Conservation (phyloP, 2,797 vertebrate species). For the Myoxocephalus aenaeus region DNA sequence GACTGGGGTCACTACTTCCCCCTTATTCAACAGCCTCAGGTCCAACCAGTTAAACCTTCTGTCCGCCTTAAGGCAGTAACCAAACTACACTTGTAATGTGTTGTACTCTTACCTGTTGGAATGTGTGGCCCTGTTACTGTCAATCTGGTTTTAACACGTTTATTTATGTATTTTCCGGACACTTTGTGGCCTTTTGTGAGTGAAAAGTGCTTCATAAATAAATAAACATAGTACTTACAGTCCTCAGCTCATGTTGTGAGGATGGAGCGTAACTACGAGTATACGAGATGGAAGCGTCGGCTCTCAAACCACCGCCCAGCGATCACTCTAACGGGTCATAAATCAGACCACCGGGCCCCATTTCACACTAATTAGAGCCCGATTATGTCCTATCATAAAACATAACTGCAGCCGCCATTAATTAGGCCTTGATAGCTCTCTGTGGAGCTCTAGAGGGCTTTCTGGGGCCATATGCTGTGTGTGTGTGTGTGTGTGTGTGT, state of each 20-base stretch:
- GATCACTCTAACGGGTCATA: constrained; percentile 59
- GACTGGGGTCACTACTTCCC: too few species aligned
- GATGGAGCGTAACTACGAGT: constrained; percentile 29
- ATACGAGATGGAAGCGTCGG: constrained; percentile 39
- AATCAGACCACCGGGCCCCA: constrained; percentile 64
- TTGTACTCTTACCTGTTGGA: too few species aligned
- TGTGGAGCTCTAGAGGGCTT: constrained; percentile 49
- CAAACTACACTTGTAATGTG: too few species aligned
- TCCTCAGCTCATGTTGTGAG: constrained; percentile 23
- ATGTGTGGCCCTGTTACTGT: too few species aligned
- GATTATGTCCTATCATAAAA: constrained; percentile 73
- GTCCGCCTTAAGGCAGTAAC: too few species aligned
- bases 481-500: constrained; percentile 20
- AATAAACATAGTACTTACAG: too few species aligned
- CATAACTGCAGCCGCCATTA: constrained; percentile 67
- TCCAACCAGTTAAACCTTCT: too few species aligned
- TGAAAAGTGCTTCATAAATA: too few species aligned
- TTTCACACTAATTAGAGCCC: constrained; percentile 72
- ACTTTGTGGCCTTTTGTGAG: too few species aligned
- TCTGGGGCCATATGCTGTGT: constrained; percentile 34
- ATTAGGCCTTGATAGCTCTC: constrained; percentile 66
- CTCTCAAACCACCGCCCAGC: constrained; percentile 53
- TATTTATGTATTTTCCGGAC: too few species aligned
- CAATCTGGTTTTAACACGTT: too few species aligned
- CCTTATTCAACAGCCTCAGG: too few species aligned